phyloP scores from a whole-genome alignment of 2,797 vertebrate genomes.

The Arvicola amphibius region DNA sequence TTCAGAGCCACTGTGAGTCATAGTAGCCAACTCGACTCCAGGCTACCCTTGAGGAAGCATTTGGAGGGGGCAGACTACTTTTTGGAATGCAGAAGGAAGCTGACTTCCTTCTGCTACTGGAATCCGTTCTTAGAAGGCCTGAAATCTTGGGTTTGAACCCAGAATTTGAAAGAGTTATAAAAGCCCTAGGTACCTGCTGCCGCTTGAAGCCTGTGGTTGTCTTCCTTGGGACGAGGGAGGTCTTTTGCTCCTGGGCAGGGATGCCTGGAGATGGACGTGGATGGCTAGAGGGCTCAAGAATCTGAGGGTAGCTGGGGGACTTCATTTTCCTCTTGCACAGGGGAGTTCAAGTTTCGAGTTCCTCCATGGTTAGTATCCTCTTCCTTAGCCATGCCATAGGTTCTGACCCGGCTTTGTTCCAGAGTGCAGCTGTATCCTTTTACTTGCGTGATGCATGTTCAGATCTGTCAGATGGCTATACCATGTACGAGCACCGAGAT shows the following conservation, averaged over 20 bases:
- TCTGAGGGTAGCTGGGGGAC: background rate
- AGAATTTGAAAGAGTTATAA: background rate
- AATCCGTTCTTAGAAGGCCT: background rate
- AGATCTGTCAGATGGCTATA: background rate
- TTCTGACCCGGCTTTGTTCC: background rate
- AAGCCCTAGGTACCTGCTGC: background rate
- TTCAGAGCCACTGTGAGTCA: background rate
- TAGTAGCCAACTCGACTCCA: background rate
- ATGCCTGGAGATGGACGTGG: background rate
- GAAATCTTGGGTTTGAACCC: background rate
- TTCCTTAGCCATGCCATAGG: background rate
- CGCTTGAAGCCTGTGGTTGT: background rate
- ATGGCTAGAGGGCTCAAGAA: background rate
- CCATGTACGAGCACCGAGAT: background rate
- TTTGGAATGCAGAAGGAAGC: background rate
- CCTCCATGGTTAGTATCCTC: background rate
- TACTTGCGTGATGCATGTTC: background rate
- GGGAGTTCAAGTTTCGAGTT: background rate
- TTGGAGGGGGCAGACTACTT: background rate
- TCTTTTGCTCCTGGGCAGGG: constrained; percentile 44
- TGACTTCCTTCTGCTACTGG: background rate
- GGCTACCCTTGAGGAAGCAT: constrained; percentile 43
- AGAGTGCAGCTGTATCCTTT: background rate
- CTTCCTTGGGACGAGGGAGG: background rate
- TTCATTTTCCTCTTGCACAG: background rate